Conservation (phyloP, 2,797 vertebrate genomes). For the Gambusia yucatana region DNA sequence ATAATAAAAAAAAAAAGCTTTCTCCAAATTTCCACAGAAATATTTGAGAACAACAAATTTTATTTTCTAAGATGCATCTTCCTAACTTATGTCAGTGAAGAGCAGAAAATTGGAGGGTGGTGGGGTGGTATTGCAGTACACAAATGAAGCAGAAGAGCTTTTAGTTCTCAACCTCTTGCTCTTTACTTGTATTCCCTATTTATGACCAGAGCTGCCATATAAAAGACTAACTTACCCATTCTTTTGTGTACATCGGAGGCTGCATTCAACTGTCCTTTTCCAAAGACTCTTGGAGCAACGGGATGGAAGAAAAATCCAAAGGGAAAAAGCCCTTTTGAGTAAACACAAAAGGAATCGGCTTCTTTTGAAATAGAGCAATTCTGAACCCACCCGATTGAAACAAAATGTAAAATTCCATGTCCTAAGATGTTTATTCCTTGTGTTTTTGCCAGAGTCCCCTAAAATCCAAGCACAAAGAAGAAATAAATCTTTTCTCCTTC, state of each 20-base stretch:
- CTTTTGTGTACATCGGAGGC: constrained; percentile 99
- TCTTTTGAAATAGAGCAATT: constrained; percentile 82
- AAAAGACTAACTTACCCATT: constrained; percentile 98
- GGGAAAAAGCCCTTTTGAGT: constrained; percentile 88
- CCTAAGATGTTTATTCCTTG: constrained; percentile 70
- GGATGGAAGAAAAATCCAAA: constrained; percentile 93
- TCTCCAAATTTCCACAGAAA: neutral
- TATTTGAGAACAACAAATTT: neutral
- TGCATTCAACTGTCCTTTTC: constrained; percentile 99
- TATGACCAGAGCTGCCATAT: constrained; percentile 79
- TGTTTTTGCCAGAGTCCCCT: constrained; percentile 49
- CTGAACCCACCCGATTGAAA: constrained; percentile 80
- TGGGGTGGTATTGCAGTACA: constrained; percentile 63
- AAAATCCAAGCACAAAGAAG: constrained; percentile 70
- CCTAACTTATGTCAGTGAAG: constrained; percentile 15
- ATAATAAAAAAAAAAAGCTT: constrained; percentile 4
- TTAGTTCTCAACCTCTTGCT: constrained; percentile 64
- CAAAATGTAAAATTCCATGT: constrained; percentile 86
- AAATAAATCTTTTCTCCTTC: constrained; percentile 51
- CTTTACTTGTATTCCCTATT: constrained; percentile 78
- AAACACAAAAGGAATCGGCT: constrained; percentile 82
- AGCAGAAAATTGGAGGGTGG: constrained; percentile 53
- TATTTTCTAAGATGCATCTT: constrained; percentile 31
- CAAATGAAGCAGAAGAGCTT: constrained; percentile 67
- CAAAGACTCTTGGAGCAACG: constrained; percentile 90